Evolutionary conservation across 1,140 invertebrate genomes (phyloP).

Genomic region (Aphaenogaster floridana): DNA sequence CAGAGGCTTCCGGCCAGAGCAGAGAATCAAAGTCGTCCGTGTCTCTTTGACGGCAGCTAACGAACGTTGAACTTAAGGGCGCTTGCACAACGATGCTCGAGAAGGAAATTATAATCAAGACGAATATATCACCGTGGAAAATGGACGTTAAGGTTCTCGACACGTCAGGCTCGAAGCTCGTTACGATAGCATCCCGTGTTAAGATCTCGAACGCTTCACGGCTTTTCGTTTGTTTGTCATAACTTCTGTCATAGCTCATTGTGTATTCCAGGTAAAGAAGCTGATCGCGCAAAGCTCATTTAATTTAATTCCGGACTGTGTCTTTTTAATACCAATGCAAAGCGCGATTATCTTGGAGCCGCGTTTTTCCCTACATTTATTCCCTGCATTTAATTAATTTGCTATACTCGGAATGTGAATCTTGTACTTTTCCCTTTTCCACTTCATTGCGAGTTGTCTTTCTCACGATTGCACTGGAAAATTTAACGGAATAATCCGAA

Average conservation of each 20-base stretch:
- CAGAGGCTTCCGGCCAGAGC: conserved; percentile 17
- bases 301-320: conserved; percentile 1
- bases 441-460: background rate
- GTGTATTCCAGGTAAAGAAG: background rate
- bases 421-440: background rate
- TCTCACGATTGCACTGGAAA: background rate
- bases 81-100: background rate
- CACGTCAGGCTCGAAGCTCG: conserved; percentile 1
- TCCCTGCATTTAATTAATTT: conserved; percentile 21
- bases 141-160: conserved; percentile 23
- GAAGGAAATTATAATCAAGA: conserved; percentile 49
- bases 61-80: conserved; percentile 42
- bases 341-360: background rate
- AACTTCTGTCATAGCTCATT: conserved; percentile 11
- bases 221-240: conserved; percentile 25
- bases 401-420: conserved; percentile 5
- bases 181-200: conserved; percentile 31
- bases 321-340: conserved; percentile 8
- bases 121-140: conserved; percentile 23
- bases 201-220: background rate
- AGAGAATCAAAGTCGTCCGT: conserved; percentile 50
- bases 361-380: background rate
- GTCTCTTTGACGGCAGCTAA: conserved; percentile 51
- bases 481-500: background rate
- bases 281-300: conserved; percentile 15